These are phyloP conservation scores for Drosophila phalerata DNA, from an alignment of 2,888 invertebrate species.

Conservation along the genomic window DNA sequence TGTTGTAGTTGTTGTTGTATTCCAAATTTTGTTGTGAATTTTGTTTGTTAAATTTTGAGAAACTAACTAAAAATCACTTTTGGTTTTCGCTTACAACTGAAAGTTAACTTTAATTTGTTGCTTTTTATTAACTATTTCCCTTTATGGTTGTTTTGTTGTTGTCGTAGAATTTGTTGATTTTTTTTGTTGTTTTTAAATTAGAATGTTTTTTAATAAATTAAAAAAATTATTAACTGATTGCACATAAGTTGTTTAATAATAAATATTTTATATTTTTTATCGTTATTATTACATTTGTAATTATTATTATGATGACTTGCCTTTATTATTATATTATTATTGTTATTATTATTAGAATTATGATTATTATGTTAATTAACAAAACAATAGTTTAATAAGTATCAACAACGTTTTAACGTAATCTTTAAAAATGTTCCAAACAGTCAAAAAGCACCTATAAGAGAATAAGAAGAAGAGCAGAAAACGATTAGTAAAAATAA, in stretches of 20 bases:
- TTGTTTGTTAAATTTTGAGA: constrained; percentile 85
- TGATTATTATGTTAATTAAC: constrained; percentile 72
- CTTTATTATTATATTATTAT: constrained; percentile 48
- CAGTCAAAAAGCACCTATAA: constrained; percentile 86
- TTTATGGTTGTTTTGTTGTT: constrained; percentile 54
- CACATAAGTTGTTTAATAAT: constrained; percentile 66
- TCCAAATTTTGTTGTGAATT: constrained; percentile 85
- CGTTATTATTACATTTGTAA: constrained; percentile 63
- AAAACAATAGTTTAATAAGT: constrained; percentile 84
- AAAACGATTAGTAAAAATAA: constrained; percentile 11
- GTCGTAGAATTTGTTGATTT: constrained; percentile 61
- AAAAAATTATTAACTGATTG: constrained; percentile 72
- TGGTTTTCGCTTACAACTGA: constrained; percentile 79
- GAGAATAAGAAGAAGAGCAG: constrained; percentile 44
- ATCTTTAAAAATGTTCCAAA: constrained; percentile 86
- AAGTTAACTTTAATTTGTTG: constrained; percentile 72
- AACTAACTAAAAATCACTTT: constrained; percentile 84
- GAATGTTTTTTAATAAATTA: constrained; percentile 63
- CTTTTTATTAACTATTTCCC: constrained; percentile 54
- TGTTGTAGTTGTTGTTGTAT: constrained; percentile 72
- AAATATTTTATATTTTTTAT: too few relatives aligned
- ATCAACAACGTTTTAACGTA: constrained; percentile 86
- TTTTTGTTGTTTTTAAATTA: constrained; percentile 53
- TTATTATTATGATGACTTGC: constrained; percentile 57
- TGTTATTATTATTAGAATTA: constrained; percentile 52